Conservation (phyloP, 2,888 invertebrate species). For the Plagodis dolabraria region DNA sequence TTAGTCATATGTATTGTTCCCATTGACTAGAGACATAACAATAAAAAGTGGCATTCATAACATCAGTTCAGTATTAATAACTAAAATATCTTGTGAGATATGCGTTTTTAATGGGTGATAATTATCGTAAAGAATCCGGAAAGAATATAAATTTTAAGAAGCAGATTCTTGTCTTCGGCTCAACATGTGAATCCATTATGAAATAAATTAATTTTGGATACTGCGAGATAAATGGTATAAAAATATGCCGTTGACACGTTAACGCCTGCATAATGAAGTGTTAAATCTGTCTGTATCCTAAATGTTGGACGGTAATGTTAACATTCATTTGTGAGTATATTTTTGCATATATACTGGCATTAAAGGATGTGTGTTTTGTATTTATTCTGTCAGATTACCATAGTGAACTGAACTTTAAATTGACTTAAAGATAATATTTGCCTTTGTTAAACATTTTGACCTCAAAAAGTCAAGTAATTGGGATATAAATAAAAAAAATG, state of each 20-base stretch:
- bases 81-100: conserved; percentile 1
- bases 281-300: conserved; percentile 45
- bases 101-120: neutral
- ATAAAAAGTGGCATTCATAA: conserved; percentile 1
- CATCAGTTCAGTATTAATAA: neutral
- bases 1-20: conserved; percentile 13
- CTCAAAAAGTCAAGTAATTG: too few relatives aligned
- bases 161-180: conserved; percentile 6
- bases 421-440: too few relatives aligned
- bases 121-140: conserved; percentile 13
- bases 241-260: conserved; percentile 50
- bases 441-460: too few relatives aligned
- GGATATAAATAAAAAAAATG: too few relatives aligned
- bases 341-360: conserved; percentile 3
- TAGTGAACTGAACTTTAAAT: too few relatives aligned
- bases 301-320: conserved; percentile 39
- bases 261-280: conserved; percentile 48
- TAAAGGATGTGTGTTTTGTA: conserved; percentile 1
- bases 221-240: conserved; percentile 48
- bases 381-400: neutral
- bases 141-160: conserved; percentile 15
- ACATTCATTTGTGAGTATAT: conserved; percentile 24
- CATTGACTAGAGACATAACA: conserved; percentile 11
- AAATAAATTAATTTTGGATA: conserved; percentile 37
- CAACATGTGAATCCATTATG: conserved; percentile 26